These are phyloP conservation scores for Alosa alosa DNA, from an alignment of 2,113 vertebrate species.

Conservation along the genomic window DNA sequence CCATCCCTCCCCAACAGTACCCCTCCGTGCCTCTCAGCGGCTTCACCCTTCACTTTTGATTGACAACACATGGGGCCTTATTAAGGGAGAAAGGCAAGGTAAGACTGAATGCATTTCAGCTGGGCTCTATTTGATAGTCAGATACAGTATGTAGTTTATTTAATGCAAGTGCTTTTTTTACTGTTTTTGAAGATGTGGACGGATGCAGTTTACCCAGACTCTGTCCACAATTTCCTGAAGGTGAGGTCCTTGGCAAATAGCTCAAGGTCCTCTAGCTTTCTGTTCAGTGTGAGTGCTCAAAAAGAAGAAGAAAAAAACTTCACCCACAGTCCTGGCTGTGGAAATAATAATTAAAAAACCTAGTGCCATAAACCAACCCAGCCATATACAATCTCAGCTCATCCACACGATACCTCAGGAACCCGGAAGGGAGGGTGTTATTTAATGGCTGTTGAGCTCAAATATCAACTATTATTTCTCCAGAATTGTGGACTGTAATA, in stretches of 20 bases:
- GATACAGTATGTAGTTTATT: background rate
- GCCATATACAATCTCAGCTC: background rate
- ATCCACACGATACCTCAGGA: background rate
- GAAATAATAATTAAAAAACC: background rate
- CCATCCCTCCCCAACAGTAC: background rate
- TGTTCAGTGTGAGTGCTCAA: too few relatives aligned
- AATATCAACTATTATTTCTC: background rate
- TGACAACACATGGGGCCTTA: background rate
- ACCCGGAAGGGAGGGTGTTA: background rate
- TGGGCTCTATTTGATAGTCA: background rate
- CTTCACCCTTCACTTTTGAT: background rate
- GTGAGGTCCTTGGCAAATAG: too few relatives aligned
- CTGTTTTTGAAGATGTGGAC: background rate
- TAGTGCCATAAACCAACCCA: background rate
- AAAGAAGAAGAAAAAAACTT: too few relatives aligned
- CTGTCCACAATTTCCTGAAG: too few relatives aligned
- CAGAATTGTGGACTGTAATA: background rate
- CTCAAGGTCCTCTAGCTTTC: too few relatives aligned
- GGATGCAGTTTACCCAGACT: background rate
- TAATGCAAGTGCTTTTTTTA: background rate
- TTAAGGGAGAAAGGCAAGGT: background rate
- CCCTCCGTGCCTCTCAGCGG: background rate
- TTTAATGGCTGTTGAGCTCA: background rate
- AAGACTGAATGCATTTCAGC: background rate
- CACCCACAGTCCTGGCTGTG: too few relatives aligned